Evolutionary conservation across 2,113 vertebrate genomes (phyloP), one percentile per base, ranked within the genome.

Genomic region (Coptodon bakossiorum): DNA sequence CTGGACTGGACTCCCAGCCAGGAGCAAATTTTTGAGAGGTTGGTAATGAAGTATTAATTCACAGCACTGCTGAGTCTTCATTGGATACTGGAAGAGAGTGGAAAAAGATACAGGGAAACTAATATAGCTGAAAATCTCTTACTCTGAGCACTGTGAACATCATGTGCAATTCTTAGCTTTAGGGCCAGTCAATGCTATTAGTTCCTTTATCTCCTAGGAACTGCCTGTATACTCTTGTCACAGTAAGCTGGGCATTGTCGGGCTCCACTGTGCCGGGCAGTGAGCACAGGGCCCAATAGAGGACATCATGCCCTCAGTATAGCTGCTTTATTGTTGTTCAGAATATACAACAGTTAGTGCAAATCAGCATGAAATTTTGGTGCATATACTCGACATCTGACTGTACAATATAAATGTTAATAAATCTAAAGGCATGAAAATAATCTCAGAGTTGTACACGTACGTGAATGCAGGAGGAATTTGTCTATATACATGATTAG

Each of bases 21-120:
- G 34, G 80, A 78, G 6, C 52, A 2, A 34, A 66, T 71, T 34
- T 90, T 84, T 81, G 54, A 79, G 40, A 92, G 93, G 94, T 95
- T 27, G 3, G 90, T 90, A 24, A 59, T 68, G 19, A 63, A 66
- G 61, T 38, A n/a, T 38, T 38, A 38, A 66, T 66, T 66, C 17
- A n/a, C 61, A 66, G 6, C 34, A 66, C 61, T 66, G 61, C 19
- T 1, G 19, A 66, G 10, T 38, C 31, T 66, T 38, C 10, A 66
- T 7, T 66, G 61, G 34, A 66, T 38, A 66, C 19, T 38, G 19
- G 61, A 13, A 38, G 6, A 38, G 19, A 66, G 34, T 66, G 34
- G 61, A 13, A 66, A 66, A 66, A 31, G 14, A 59, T 3, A 59
- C 14, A 31, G 27, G 56, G 56, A 59, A 59, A 59, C 56, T 56